These are phyloP conservation scores for Prionchulus punctatus DNA, from an alignment of 2,888 invertebrate genomes.

Conservation along the genomic window DNA sequence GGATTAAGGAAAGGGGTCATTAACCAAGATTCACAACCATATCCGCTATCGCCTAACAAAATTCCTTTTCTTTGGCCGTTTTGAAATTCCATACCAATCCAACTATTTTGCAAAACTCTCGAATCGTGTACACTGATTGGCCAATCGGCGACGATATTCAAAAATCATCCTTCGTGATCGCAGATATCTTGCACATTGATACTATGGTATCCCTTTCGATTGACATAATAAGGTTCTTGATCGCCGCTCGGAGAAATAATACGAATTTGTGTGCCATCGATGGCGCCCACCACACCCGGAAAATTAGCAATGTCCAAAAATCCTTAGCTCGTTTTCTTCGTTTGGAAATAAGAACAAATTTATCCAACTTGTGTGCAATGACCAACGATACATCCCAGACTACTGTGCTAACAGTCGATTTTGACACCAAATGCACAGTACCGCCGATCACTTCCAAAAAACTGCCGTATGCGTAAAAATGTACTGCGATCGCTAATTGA, in stretches of 20 bases:
- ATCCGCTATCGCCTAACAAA: slow-evolving; percentile 9
- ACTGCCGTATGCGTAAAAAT: background rate
- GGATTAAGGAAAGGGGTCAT: slow-evolving; percentile 13
- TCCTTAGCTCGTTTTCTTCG: background rate
- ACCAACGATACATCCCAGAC: too few species aligned
- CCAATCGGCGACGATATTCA: background rate
- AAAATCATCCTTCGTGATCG: background rate
- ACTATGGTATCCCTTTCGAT: background rate
- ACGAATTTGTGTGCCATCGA: background rate
- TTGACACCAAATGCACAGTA: background rate
- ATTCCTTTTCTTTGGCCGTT: background rate
- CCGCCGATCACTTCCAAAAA: background rate
- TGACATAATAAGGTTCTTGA: background rate
- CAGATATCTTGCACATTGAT: slow-evolving; percentile 2
- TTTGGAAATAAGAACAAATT: background rate
- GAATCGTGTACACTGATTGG: background rate
- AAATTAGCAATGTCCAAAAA: background rate
- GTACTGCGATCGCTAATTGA: background rate
- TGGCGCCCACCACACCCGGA: slow-evolving; percentile 1
- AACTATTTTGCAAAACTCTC: background rate
- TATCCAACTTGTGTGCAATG: too few species aligned
- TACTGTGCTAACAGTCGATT: background rate
- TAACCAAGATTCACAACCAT: slow-evolving; percentile 8
- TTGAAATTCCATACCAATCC: background rate
- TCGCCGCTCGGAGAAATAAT: background rate